These are phyloP conservation scores for Aplocera efformata DNA, from an alignment of 2,888 invertebrate genomes.

Conservation along the genomic window DNA sequence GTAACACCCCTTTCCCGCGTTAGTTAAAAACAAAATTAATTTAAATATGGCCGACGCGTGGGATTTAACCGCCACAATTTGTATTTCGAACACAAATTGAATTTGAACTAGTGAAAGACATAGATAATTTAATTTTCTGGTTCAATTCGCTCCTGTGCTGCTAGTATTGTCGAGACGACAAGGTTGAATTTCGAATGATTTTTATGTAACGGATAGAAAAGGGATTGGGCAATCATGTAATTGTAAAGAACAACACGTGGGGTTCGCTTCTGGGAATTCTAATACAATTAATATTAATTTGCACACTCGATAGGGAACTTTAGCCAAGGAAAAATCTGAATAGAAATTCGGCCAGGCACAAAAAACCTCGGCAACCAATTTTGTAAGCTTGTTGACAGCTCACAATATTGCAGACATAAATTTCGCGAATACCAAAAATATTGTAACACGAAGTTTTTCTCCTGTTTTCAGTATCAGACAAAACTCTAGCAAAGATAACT, in stretches of 20 bases:
- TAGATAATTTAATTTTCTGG: constrained; percentile 46
- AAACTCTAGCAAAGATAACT: constrained; percentile 15
- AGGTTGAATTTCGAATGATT: constrained; percentile 37
- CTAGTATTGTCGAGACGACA: constrained; percentile 37
- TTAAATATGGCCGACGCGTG: constrained; percentile 60
- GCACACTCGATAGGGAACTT: constrained; percentile 37
- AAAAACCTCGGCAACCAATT: too few species aligned
- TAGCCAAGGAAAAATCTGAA: constrained; percentile 19
- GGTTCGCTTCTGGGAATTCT: constrained; percentile 60
- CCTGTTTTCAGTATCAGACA: too few species aligned
- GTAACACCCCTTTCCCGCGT: constrained; percentile 58
- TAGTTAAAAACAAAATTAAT: constrained; percentile 65
- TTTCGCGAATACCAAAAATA: too few species aligned
- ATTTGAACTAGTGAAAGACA: constrained; percentile 59
- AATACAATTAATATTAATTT: constrained; percentile 78
- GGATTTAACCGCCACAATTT: constrained; percentile 64
- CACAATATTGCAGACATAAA: too few species aligned
- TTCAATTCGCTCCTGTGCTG: constrained; percentile 35
- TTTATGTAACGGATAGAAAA: constrained; percentile 33
- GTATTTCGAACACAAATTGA: constrained; percentile 66
- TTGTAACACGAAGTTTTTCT: too few species aligned
- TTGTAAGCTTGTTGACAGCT: too few species aligned
- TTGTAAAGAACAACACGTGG: constrained; percentile 77
- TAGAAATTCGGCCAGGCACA: constrained; percentile 20
- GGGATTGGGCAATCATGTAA: constrained; percentile 55